Evolutionary conservation across 2,113 vertebrate species (phyloP).

Genomic region (Ptilonorhynchus violaceus): DNA sequence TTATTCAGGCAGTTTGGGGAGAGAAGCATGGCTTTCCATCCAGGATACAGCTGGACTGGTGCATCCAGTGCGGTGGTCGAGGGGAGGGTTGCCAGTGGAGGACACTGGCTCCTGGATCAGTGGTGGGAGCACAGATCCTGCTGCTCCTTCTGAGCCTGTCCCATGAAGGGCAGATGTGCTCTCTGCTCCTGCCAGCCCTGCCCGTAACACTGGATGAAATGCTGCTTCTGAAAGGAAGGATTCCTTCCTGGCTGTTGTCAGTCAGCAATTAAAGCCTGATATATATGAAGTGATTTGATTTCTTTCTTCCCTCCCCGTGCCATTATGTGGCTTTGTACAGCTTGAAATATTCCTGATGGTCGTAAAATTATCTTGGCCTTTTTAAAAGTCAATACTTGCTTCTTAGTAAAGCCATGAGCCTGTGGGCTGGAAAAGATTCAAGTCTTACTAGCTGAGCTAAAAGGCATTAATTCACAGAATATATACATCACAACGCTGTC

Average conservation of each 20-base stretch:
- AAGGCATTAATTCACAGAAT: slow-evolving; percentile 1
- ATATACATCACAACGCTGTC: neutral
- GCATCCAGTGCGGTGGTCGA: accelerated
- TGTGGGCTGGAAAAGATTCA: neutral
- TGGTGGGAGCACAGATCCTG: neutral
- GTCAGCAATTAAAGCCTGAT: slow-evolving; percentile 2
- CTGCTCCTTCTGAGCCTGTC: accelerated
- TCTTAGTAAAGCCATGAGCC: neutral
- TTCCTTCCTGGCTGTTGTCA: neutral
- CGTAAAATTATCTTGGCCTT: slow-evolving; percentile 36
- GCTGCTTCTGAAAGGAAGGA: neutral
- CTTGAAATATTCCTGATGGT: slow-evolving; percentile 4
- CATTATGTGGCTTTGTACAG: slow-evolving; percentile 14
- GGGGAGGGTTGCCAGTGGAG: neutral
- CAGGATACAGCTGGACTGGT: accelerated
- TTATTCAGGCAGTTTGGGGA: neutral
- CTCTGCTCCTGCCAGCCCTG: neutral
- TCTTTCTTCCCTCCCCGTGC: neutral
- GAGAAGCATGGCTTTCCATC: neutral
- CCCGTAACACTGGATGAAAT: neutral
- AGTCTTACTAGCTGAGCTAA: neutral
- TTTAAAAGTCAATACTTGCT: slow-evolving; percentile 38
- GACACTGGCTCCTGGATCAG: accelerated
- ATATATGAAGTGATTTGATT: neutral
- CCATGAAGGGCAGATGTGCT: neutral